Evolutionary conservation across 2,888 invertebrate species (phyloP), one percentile per base, ranked within the genome.

Genomic region (Lepidonotus clava): DNA sequence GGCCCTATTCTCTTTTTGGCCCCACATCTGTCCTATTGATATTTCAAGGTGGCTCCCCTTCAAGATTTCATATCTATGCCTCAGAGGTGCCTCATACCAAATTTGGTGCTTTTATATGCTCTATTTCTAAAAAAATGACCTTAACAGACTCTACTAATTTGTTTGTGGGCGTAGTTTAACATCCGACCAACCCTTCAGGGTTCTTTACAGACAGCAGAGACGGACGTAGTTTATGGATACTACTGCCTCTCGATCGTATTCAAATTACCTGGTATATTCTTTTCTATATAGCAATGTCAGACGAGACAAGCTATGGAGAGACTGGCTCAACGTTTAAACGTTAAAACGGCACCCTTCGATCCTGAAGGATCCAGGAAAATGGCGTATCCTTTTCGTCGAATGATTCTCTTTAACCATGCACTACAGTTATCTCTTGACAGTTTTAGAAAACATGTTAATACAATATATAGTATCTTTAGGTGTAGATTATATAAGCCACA

Each of bases 301-400:
- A 56, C 28, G 5, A 28, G 28, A 36, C 83, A 83, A 34, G 83
- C 83, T 14, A 56, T 56, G 56, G 83, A 83, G 34, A 51, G 36
- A 21, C 83, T 83, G 21, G 83, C 56, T 0, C 83, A 83, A 18
- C 83, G 83, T 2, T 56, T 83, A 6, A 24, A 36, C 11, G 56
- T 83, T 34, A 83, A 83, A 21, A 51, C 51, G 24, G 53, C 24
- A 11, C 6, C 51, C 11, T 83, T 83, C 24, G 83, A 83, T 36
- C 83, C 83, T 18, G 83, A 83, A 36, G 83, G 83, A 6, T 83
- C 83, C 36, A n/a, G 83, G 14, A 83, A 83, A 36, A 53, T 83
- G 56, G 83, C 56, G 83, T 83, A 83, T 83, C 83, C 83, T 83
- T 83, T 66, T n/a, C n/a, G n/a, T n/a, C n/a, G n/a, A n/a, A n/a